These are phyloP conservation scores for Orchestia grillus DNA, from an alignment of 1,140 invertebrate species.

Conservation along the genomic window DNA sequence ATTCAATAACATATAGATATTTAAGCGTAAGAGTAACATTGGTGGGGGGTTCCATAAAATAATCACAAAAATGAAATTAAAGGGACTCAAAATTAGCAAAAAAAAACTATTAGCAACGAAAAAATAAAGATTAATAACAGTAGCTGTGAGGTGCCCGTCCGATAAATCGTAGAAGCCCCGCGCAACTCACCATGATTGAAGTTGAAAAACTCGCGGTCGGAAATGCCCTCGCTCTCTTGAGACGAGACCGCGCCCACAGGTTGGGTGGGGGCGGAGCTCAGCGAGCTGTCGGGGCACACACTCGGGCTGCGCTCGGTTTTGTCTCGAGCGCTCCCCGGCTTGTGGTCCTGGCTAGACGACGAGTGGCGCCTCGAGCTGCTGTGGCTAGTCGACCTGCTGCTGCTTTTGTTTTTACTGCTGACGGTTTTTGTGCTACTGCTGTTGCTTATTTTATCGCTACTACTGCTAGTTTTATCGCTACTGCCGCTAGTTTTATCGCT, in stretches of 20 bases:
- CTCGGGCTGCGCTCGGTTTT: background rate
- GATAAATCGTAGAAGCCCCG: background rate
- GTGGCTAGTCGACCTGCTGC: background rate
- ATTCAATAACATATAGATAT: no score
- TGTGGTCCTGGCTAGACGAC: background rate
- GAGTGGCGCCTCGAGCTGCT: constrained; percentile 41
- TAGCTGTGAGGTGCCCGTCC: no score
- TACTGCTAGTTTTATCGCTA: background rate
- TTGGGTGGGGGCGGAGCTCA: background rate
- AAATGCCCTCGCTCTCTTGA: constrained; percentile 23
- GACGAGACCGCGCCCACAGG: background rate
- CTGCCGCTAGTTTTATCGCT: background rate
- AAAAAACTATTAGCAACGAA: no score
- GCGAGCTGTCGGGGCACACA: background rate
- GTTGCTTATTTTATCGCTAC: background rate
- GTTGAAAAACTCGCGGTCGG: constrained; percentile 29
- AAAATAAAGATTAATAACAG: background rate
- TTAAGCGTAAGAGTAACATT: no score
- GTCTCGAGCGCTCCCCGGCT: background rate
- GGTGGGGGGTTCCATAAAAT: no score
- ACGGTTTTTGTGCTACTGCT: background rate
- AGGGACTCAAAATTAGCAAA: no score
- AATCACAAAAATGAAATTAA: no score
- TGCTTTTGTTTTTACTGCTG: constrained; percentile 32
- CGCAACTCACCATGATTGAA: constrained; percentile 10